These are phyloP conservation scores for Lophochroa leadbeateri DNA, from an alignment of 2,113 vertebrate species.

Conservation along the genomic window DNA sequence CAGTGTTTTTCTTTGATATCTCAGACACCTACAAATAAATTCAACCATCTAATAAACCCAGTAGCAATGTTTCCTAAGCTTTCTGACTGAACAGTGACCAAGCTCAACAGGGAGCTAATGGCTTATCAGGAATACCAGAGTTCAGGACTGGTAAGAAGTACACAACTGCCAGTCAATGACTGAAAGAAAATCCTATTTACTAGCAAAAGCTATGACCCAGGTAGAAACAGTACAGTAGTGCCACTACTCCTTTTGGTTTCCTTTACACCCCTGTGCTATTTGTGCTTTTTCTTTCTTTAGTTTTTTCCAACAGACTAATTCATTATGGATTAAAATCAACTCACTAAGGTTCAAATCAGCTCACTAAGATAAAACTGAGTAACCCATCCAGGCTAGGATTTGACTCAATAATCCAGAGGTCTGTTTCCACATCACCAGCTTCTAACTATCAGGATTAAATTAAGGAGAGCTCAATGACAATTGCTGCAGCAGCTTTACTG, in stretches of 20 bases:
- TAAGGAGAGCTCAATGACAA: not conserved
- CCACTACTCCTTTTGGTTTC: not conserved
- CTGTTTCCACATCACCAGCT: not conserved
- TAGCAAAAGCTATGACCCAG: not conserved
- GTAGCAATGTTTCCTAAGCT: not conserved
- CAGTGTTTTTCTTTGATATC: not conserved
- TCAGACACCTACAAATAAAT: not conserved
- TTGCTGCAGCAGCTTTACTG: not conserved
- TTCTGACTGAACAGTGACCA: not conserved
- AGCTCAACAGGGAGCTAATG: not conserved
- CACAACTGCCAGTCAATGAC: not conserved
- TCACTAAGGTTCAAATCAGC: not conserved
- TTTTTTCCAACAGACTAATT: not conserved
- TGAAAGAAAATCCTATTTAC: not conserved
- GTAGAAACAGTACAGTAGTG: not conserved
- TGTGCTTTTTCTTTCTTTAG: not conserved
- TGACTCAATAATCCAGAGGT: not conserved
- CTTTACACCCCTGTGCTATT: not conserved
- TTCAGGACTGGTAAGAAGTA: not conserved
- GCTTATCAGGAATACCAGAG: not conserved
- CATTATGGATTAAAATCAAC: not conserved
- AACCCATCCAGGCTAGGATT: not conserved
- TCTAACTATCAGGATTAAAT: not conserved
- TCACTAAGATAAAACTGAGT: not conserved
- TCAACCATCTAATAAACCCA: not conserved